Conservation (phyloP, 2,113 vertebrate genomes). For the Charina bottae region DNA sequence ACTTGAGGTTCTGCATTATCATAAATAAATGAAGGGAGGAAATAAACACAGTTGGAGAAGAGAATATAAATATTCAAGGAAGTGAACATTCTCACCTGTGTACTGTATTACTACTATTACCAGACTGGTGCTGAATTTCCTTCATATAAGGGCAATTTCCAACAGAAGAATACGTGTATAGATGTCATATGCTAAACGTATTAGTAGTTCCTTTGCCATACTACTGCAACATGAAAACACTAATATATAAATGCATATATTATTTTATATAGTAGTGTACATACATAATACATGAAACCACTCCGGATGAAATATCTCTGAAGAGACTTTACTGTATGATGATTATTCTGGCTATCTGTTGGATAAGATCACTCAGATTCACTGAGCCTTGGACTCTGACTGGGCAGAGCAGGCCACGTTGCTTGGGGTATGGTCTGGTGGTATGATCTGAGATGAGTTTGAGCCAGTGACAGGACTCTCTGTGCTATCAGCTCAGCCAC, state of each 20-base stretch:
- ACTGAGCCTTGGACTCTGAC: neutral
- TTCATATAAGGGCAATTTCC: neutral
- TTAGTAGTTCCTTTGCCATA: neutral
- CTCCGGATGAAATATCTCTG: neutral
- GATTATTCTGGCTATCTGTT: neutral
- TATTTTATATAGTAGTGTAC: neutral
- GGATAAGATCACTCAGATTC: neutral
- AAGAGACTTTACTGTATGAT: neutral
- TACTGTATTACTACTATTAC: neutral
- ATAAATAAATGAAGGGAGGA: neutral
- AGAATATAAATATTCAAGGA: neutral
- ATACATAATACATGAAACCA: neutral
- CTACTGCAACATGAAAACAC: neutral
- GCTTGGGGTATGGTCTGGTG: no score
- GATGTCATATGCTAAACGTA: neutral
- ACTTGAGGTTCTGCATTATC: neutral
- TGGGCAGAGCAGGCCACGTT: neutral
- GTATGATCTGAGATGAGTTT: no score
- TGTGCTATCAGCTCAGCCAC: neutral
- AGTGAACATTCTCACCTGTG: neutral
- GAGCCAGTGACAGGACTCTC: neutral
- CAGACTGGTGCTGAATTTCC: neutral
- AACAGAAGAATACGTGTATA: neutral
- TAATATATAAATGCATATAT: neutral
- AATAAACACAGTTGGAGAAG: neutral